Percentiles rank a stretch among this genome's conserved stretches.
Conservation (phyloP, 2,888 invertebrate genomes). For the Lymantria dispar region DNA sequence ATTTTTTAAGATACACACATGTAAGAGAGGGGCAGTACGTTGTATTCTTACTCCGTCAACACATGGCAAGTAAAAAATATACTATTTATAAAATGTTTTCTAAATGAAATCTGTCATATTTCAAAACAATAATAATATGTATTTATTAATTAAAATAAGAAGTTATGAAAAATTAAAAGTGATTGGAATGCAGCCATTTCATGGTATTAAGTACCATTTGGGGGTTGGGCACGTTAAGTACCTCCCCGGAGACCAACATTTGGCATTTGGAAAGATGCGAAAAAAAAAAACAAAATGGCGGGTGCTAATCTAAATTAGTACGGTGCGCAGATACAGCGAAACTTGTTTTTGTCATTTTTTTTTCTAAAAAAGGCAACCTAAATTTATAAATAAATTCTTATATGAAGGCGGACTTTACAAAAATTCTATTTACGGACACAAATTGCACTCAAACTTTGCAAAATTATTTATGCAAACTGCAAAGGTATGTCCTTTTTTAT, state of each 20-base stretch:
- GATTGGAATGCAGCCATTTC: slow-evolving; percentile 44
- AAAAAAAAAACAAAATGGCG: slow-evolving; percentile 57
- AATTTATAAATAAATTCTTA: not conserved
- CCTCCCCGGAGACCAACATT: slow-evolving; percentile 54
- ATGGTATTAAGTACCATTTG: slow-evolving; percentile 42
- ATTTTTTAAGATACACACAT: too few species aligned
- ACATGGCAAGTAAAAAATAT: too few species aligned
- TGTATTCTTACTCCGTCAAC: too few species aligned
- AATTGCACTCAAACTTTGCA: too few species aligned
- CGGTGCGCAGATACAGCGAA: slow-evolving; percentile 34
- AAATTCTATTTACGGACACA: too few species aligned
- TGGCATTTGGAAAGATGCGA: slow-evolving; percentile 67
- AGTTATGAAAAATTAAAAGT: slow-evolving; percentile 23
- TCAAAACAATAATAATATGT: too few species aligned
- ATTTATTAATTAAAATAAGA: not conserved
- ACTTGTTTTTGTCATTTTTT: not conserved
- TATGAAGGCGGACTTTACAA: not conserved
- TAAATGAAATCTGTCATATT: too few species aligned
- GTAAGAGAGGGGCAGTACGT: too few species aligned
- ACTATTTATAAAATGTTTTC: too few species aligned
- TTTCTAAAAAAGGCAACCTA: too few species aligned
- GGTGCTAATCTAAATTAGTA: slow-evolving; percentile 73
- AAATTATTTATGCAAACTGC: too few species aligned
- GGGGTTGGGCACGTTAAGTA: slow-evolving; percentile 46
- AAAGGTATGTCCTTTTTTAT: too few species aligned